These are phyloP conservation scores for Ciconia maguari DNA, from an alignment of 2,113 vertebrate genomes.

Conservation along the genomic window DNA sequence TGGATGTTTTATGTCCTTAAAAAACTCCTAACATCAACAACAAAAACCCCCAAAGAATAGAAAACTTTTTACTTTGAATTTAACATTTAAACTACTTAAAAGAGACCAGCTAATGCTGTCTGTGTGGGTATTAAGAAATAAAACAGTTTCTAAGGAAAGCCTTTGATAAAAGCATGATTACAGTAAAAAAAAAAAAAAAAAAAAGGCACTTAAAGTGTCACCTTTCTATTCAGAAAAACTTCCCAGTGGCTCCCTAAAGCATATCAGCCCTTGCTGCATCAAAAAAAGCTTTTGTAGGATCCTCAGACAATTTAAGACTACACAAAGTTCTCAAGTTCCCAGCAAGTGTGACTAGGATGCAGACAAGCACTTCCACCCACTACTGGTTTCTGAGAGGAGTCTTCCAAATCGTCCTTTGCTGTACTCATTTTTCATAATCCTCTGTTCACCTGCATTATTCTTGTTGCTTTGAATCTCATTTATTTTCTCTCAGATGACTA, in stretches of 20 bases:
- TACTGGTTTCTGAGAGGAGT: neutral
- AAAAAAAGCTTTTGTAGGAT: neutral
- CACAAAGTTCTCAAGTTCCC: neutral
- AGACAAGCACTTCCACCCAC: neutral
- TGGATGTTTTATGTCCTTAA: neutral
- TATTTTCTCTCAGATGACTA: neutral
- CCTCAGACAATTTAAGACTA: neutral
- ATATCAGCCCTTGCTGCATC: neutral
- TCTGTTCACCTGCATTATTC: neutral
- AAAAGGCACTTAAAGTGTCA: neutral
- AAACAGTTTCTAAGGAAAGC: neutral
- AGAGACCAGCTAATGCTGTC: neutral
- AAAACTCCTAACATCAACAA: neutral
- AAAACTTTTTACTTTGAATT: neutral
- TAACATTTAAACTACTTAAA: neutral
- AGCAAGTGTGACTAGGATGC: neutral
- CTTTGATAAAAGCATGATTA: conserved; percentile 21
- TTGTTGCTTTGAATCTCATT: neutral
- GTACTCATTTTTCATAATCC: neutral
- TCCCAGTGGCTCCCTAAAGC: neutral
- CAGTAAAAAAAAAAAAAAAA: neutral
- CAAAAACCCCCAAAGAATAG: neutral
- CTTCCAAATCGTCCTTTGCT: neutral
- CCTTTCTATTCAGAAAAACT: neutral
- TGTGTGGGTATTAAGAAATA: neutral